Conservation (phyloP, 2,797 vertebrate genomes). For the Picus viridis region DNA sequence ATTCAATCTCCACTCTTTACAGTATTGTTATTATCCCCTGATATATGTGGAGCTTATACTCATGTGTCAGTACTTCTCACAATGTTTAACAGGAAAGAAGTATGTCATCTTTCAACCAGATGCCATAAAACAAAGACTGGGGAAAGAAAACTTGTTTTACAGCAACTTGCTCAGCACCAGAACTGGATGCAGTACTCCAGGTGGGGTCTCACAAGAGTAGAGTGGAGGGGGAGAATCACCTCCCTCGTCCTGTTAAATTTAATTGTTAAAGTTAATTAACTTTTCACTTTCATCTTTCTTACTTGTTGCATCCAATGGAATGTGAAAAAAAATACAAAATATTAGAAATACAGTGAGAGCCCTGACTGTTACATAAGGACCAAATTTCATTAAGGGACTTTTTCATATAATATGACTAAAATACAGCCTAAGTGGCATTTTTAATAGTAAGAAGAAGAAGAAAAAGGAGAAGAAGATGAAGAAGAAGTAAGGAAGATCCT, state of each 20-base stretch:
- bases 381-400: neutral
- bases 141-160: neutral
- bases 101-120: neutral
- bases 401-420: neutral
- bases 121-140: neutral
- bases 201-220: too few species aligned
- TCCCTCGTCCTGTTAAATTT: too few species aligned
- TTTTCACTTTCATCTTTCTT: neutral
- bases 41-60: neutral
- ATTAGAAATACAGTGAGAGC: neutral
- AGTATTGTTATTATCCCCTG: neutral
- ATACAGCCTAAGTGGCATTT: neutral
- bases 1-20: neutral
- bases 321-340: neutral
- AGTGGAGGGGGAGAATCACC: too few species aligned
- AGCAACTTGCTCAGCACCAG: neutral
- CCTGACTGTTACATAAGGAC: neutral
- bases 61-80: neutral
- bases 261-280: neutral
- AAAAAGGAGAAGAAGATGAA: too few species aligned
- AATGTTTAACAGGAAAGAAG: neutral
- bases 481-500: neutral
- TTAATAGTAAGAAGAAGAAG: neutral
- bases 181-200: neutral
- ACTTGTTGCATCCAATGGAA: neutral